These are phyloP conservation scores for Paraplagusia blochii DNA, from an alignment of 2,113 vertebrate genomes.

Conservation along the genomic window DNA sequence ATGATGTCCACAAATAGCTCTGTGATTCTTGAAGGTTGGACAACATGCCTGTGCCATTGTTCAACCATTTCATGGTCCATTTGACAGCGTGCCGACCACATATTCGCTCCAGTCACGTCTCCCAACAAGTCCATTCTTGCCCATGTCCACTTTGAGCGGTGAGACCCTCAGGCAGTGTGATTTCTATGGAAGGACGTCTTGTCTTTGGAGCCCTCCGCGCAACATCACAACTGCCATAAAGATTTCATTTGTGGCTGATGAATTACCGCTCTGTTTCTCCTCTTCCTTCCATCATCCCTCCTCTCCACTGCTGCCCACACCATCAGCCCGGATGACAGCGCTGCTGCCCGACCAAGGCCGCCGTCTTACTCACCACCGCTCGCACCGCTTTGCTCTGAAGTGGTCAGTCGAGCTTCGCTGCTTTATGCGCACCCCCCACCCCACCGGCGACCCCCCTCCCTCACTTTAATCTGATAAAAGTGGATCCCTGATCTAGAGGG, in stretches of 20 bases:
- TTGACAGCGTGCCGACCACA: conserved; percentile 36
- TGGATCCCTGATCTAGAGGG: conserved; percentile 60
- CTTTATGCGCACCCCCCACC: conserved; percentile 1
- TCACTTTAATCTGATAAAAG: conserved; percentile 67
- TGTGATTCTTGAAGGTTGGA: conserved; percentile 7
- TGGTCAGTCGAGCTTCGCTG: conserved; percentile 5
- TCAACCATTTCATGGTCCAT: conserved; percentile 19
- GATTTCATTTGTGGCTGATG: conserved; percentile 60
- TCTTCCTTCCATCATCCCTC: conserved; percentile 34
- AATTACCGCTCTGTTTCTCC: conserved; percentile 55
- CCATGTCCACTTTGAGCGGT: conserved; percentile 16
- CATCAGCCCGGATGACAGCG: conserved; percentile 26
- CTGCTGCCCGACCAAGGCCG: conserved; percentile 32
- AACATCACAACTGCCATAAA: conserved; percentile 48
- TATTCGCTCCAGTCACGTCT: conserved; percentile 1
- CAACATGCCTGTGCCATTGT: conserved; percentile 9
- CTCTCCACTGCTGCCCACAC: conserved; percentile 17
- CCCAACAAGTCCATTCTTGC: conserved; percentile 1
- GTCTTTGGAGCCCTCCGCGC: conserved; percentile 13
- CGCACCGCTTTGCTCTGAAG: conserved; percentile 12
- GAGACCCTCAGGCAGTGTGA: conserved; percentile 33
- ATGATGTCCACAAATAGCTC: not conserved
- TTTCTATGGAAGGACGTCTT: conserved; percentile 34
- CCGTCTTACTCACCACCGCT: conserved; percentile 31
- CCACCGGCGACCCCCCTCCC: conserved; percentile 30